Evolutionary conservation across 2,888 invertebrate genomes (phyloP).

Genomic region (Meandrusa payeni): DNA sequence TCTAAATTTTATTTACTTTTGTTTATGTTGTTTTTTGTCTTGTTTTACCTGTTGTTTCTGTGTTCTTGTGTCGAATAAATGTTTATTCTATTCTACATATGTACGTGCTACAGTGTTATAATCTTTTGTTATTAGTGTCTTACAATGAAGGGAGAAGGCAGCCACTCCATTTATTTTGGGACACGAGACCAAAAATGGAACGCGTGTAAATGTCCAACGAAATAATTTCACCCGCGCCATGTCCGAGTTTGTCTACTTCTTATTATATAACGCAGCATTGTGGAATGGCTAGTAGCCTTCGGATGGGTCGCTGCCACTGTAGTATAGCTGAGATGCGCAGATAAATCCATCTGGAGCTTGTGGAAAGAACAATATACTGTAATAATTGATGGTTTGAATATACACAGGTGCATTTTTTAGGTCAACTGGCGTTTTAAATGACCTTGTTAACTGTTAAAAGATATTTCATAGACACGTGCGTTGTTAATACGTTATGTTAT

Average conservation of each 20-base stretch:
- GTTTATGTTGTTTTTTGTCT: too few species aligned
- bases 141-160: neutral
- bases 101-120: too few species aligned
- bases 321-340: conserved; percentile 45
- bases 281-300: conserved; percentile 53
- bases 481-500: conserved; percentile 9
- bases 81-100: too few species aligned
- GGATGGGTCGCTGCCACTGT: conserved; percentile 50
- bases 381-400: conserved; percentile 8
- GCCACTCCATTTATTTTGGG: neutral
- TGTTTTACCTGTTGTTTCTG: too few species aligned
- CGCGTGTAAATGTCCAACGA: conserved; percentile 2
- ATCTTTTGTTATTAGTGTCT: too few species aligned
- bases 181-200: neutral
- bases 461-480: neutral
- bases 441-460: conserved; percentile 2
- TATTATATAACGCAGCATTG: conserved; percentile 46
- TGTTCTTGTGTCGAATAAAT: too few species aligned
- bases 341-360: conserved; percentile 32
- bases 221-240: conserved; percentile 26
- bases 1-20: too few species aligned
- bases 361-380: conserved; percentile 3
- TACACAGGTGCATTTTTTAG: conserved; percentile 12
- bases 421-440: conserved; percentile 2
- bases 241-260: conserved; percentile 42